phyloP scores from a whole-genome alignment of 2,797 vertebrate species.

The Trichosurus vulpecula region DNA sequence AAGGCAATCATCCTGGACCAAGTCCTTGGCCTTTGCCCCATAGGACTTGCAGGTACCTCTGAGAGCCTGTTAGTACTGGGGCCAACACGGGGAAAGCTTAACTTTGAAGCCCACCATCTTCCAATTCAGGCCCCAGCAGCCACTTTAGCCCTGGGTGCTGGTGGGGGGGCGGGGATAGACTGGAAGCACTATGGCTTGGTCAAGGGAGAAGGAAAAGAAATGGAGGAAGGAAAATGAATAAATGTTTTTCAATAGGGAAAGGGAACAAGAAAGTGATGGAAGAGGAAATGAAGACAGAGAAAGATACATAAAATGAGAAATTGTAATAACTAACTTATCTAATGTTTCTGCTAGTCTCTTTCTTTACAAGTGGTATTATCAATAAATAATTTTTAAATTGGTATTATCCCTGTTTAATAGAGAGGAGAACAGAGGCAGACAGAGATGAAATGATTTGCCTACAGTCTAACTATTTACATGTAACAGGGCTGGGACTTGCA shows the following conservation, averaged over 20 bases:
- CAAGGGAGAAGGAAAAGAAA: background rate
- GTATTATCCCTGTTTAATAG: background rate
- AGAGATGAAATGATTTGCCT: background rate
- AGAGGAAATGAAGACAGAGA: background rate
- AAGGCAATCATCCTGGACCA: background rate
- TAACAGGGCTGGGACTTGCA: background rate
- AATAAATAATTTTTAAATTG: background rate
- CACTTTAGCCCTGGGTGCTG: background rate
- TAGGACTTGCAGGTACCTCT: background rate
- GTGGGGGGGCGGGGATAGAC: rapidly evolving
- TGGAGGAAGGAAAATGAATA: background rate
- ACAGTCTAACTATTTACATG: background rate
- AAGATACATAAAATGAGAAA: background rate
- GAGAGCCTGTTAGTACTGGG: background rate
- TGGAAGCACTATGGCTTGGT: background rate
- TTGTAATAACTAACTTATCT: background rate
- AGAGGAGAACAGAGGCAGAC: background rate
- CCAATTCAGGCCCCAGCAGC: background rate
- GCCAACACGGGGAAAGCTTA: too few species aligned
- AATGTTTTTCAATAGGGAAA: background rate
- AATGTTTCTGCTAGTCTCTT: background rate
- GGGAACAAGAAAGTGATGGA: background rate
- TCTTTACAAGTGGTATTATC: background rate
- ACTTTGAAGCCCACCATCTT: background rate
- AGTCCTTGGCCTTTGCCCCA: background rate